A percentile compares a stretch with the other conserved stretches of the same genome.
phyloP scores from a whole-genome alignment of 2,797 vertebrate species.

The Oophaga sylvatica region DNA sequence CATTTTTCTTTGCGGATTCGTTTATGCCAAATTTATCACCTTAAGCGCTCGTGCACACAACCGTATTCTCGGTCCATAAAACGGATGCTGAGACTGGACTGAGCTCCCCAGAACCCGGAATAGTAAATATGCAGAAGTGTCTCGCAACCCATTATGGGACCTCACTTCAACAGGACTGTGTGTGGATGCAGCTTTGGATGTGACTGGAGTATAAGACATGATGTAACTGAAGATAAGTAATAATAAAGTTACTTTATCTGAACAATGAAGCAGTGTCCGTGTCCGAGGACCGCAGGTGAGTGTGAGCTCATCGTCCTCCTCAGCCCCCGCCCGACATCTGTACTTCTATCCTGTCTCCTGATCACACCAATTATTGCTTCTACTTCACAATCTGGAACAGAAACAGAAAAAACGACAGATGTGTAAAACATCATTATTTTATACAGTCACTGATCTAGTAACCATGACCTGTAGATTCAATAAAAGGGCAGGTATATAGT shows the following conservation, averaged over 20 bases:
- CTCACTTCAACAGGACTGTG: background rate
- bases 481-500: too few relatives aligned
- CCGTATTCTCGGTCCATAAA: too few relatives aligned
- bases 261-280: background rate
- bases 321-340: background rate
- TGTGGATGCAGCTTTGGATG: background rate
- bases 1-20: too few relatives aligned
- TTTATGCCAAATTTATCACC: too few relatives aligned
- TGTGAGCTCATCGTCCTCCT: conserved; percentile 1
- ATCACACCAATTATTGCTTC: background rate
- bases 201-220: background rate
- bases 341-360: background rate
- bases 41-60: too few relatives aligned
- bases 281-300: background rate
- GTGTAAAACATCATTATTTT: background rate
- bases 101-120: too few relatives aligned
- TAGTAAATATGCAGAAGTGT: too few relatives aligned
- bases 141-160: background rate
- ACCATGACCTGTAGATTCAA: too few relatives aligned
- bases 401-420: background rate
- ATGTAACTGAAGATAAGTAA: too few relatives aligned
- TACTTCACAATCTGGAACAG: background rate
- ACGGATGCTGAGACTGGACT: too few relatives aligned
- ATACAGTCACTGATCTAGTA: background rate
- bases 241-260: background rate